phyloP scores from a whole-genome alignment of 2,888 invertebrate genomes.

The Drosophila aldrichi region DNA sequence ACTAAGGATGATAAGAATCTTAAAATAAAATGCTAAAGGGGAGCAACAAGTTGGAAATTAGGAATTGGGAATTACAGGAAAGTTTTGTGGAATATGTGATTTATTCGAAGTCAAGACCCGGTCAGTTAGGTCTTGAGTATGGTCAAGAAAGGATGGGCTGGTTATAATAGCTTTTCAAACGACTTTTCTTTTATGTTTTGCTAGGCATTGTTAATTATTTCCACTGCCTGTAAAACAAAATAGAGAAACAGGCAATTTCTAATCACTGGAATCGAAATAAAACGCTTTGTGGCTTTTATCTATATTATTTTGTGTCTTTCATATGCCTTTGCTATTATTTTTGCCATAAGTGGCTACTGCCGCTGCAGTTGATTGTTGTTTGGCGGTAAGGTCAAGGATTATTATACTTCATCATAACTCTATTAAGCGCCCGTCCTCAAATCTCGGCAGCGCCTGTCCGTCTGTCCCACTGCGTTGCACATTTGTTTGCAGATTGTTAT shows the following conservation, averaged over 20 bases:
- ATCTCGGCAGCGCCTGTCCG: slow-evolving; percentile 13
- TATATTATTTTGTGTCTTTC: slow-evolving; percentile 27
- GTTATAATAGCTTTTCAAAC: background rate
- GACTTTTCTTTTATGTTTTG: background rate
- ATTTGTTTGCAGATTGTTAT: slow-evolving; percentile 72
- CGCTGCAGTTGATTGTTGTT: slow-evolving; percentile 60
- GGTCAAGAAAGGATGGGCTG: background rate
- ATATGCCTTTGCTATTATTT: slow-evolving; percentile 6
- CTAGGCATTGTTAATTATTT: background rate
- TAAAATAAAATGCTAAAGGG: too few relatives aligned
- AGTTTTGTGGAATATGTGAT: too few relatives aligned
- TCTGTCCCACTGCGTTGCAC: slow-evolving; percentile 29
- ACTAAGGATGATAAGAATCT: too few relatives aligned
- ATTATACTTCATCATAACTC: slow-evolving; percentile 81
- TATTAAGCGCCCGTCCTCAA: slow-evolving; percentile 62
- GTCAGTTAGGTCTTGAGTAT: too few relatives aligned
- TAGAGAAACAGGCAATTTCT: background rate
- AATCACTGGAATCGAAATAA: slow-evolving; percentile 18
- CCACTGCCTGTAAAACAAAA: background rate
- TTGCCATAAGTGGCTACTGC: slow-evolving; percentile 34
- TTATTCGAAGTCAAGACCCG: too few relatives aligned
- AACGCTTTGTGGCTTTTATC: slow-evolving; percentile 36
- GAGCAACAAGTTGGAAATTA: too few relatives aligned
- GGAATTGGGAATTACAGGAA: too few relatives aligned
- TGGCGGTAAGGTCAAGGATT: slow-evolving; percentile 80